These are phyloP conservation scores for Uromys caudimaculatus DNA, from an alignment of 2,797 vertebrate genomes.

Conservation along the genomic window DNA sequence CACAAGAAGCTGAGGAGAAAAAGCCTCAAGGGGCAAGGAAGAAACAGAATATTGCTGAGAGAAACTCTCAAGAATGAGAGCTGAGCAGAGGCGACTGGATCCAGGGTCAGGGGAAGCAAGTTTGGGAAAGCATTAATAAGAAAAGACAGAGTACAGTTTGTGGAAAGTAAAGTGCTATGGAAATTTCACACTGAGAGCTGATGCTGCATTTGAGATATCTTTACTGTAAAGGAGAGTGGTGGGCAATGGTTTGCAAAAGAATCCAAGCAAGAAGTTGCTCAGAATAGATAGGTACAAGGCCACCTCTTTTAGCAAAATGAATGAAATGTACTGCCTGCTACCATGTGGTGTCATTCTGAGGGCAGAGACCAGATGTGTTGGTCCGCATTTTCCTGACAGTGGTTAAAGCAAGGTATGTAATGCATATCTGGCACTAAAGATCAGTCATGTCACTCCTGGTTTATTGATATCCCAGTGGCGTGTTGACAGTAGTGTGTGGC, in stretches of 20 bases:
- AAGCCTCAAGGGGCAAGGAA: not conserved
- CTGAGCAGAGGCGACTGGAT: not conserved
- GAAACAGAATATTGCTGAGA: not conserved
- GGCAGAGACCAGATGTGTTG: not conserved
- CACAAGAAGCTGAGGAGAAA: not conserved
- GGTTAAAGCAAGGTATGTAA: not conserved
- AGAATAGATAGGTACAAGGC: not conserved
- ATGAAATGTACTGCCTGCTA: not conserved
- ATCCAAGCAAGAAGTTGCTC: not conserved
- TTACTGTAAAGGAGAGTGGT: not conserved
- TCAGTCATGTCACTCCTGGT: not conserved
- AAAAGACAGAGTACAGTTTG: not conserved
- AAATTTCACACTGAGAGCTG: not conserved
- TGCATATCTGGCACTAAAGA: not conserved
- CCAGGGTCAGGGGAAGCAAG: not conserved
- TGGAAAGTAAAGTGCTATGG: not conserved
- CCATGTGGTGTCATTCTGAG: not conserved
- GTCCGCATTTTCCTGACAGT: not conserved
- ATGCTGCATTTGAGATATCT: not conserved
- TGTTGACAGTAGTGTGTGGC: not conserved
- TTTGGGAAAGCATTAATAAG: not conserved
- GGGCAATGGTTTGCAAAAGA: not conserved
- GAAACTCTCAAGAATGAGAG: not conserved
- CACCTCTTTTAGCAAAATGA: not conserved
- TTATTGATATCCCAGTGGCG: not conserved